phyloP scores from a whole-genome alignment of 1,140 invertebrate genomes.

The Megalonaias nervosa region DNA sequence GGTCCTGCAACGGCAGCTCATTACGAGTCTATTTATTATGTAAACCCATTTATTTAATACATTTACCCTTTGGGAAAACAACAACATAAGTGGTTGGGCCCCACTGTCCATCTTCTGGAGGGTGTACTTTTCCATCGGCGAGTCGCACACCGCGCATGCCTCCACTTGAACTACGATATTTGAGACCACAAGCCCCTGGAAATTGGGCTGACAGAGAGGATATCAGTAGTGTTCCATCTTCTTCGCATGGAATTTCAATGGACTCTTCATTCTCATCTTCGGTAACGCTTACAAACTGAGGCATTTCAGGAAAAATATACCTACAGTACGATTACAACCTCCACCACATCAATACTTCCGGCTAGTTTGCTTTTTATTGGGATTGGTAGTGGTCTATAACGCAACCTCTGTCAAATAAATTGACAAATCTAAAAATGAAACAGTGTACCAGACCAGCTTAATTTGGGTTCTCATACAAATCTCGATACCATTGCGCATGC shows the following conservation, averaged over 20 bases:
- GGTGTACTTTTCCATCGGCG: conserved; percentile 86
- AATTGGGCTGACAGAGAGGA: conserved; percentile 91
- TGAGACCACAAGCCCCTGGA: conserved; percentile 92
- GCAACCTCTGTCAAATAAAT: too few relatives aligned
- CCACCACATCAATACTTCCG: too few relatives aligned
- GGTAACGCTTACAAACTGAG: conserved; percentile 67
- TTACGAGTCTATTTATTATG: too few relatives aligned
- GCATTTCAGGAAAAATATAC: conserved; percentile 14
- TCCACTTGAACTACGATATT: conserved; percentile 82
- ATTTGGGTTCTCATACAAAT: too few relatives aligned
- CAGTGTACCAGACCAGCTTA: too few relatives aligned
- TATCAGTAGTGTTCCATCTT: conserved; percentile 81
- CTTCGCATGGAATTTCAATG: conserved; percentile 91
- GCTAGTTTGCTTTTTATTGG: too few relatives aligned
- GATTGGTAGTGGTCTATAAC: too few relatives aligned
- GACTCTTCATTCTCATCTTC: conserved; percentile 93
- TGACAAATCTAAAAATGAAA: too few relatives aligned
- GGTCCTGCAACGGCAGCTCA: too few relatives aligned
- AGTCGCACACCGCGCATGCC: conserved; percentile 87
- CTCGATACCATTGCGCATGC: too few relatives aligned
- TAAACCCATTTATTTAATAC: neutral
- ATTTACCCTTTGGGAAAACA: conserved; percentile 91
- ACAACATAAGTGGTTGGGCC: conserved; percentile 90
- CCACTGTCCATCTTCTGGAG: conserved; percentile 83
- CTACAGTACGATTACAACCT: too few relatives aligned